phyloP scores from a whole-genome alignment of 2,113 vertebrate species.

The Corythornis vintsioides region DNA sequence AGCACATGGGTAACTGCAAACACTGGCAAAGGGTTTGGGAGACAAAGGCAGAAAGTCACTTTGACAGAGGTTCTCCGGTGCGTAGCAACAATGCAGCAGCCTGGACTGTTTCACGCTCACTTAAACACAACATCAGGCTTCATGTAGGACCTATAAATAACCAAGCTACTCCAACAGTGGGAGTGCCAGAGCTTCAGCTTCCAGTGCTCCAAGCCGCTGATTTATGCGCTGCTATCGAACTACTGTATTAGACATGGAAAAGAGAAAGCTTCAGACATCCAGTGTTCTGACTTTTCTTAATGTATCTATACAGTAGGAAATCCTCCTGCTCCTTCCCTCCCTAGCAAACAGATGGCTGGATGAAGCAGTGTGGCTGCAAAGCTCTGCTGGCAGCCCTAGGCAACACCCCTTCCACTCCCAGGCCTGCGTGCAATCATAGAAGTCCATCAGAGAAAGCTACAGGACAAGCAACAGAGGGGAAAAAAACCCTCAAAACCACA shows the following conservation, averaged over 20 bases:
- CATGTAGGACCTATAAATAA: constrained; percentile 73
- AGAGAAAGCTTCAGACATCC: background rate
- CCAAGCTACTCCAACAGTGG: constrained; percentile 49
- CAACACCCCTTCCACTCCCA: constrained; percentile 42
- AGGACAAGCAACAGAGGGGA: constrained; percentile 21
- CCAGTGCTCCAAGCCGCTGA: constrained; percentile 36
- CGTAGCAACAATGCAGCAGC: constrained; percentile 64
- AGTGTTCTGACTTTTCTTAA: constrained; percentile 39
- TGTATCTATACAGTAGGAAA: background rate
- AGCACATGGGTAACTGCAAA: constrained; percentile 66
- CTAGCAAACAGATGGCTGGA: constrained; percentile 68
- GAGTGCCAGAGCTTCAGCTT: constrained; percentile 59
- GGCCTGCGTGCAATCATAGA: constrained; percentile 23
- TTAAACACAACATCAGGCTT: constrained; percentile 70
- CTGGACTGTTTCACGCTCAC: constrained; percentile 68
- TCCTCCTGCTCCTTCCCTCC: constrained; percentile 26
- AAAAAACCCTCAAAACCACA: background rate
- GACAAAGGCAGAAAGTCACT: constrained; percentile 58
- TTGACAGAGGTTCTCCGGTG: constrained; percentile 57
- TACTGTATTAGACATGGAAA: constrained; percentile 52
- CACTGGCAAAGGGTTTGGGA: constrained; percentile 8
- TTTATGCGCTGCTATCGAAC: constrained; percentile 53
- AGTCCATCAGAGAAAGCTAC: constrained; percentile 29
- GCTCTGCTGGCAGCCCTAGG: constrained; percentile 48
- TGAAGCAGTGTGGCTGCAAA: constrained; percentile 36